Conservation (phyloP, 2,888 invertebrate genomes). For the Tenthredo amoena region DNA sequence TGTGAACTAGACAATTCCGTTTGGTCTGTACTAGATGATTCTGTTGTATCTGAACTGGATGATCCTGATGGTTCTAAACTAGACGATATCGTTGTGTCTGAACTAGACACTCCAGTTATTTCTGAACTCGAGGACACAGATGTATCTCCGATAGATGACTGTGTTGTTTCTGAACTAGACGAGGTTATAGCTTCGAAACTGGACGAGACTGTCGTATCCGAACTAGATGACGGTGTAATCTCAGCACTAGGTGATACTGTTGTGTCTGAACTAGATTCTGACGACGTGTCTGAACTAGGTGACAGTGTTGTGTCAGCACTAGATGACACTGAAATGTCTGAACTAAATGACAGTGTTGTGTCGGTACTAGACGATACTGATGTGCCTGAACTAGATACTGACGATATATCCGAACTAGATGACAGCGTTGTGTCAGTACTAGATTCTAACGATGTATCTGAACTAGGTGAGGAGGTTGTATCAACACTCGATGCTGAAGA, state of each 20-base stretch:
- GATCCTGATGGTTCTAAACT: not conserved
- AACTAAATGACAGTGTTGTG: constrained; percentile 34
- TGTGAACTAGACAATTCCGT: not conserved
- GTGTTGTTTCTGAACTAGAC: not conserved
- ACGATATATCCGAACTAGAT: constrained; percentile 22
- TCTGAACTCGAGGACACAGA: not conserved
- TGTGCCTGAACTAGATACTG: constrained; percentile 50
- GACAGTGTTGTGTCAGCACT: constrained; percentile 47
- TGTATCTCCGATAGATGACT: not conserved
- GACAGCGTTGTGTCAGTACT: constrained; percentile 51
- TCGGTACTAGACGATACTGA: constrained; percentile 33
- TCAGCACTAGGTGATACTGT: not conserved
- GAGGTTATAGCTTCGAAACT: constrained; percentile 52
- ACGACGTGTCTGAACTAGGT: constrained; percentile 55
- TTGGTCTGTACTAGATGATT: constrained; percentile 6
- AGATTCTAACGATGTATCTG: constrained; percentile 50
- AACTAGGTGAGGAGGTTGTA: not conserved
- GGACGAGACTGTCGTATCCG: constrained; percentile 54
- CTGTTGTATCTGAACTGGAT: not conserved
- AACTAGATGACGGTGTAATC: not conserved
- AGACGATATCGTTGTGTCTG: not conserved
- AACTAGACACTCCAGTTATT: not conserved
- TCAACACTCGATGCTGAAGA: not conserved
- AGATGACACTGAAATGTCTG: constrained; percentile 52
- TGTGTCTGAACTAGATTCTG: constrained; percentile 44